phyloP scores from a whole-genome alignment of 2,797 vertebrate species.

The Sebastes matsubarae region DNA sequence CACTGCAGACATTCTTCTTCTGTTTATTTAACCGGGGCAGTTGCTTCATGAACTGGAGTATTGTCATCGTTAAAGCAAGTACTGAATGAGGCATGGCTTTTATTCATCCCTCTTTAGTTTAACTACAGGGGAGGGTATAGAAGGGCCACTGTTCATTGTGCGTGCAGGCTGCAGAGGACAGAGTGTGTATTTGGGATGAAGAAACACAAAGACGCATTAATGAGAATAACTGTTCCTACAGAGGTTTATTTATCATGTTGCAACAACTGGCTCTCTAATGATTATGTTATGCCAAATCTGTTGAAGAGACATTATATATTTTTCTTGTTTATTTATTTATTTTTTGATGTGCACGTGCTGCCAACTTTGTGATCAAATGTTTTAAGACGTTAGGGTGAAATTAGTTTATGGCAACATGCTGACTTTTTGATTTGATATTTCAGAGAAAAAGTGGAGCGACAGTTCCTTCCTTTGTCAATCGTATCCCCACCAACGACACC shows the following conservation, averaged over 20 bases:
- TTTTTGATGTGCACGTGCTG: not conserved
- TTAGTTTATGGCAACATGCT: not conserved
- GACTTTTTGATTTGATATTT: slow-evolving; percentile 42
- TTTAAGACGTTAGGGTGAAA: not conserved
- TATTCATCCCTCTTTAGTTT: not conserved
- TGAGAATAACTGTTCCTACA: not conserved
- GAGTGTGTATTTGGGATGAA: not conserved
- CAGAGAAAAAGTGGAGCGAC: slow-evolving; percentile 92
- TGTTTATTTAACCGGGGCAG: not conserved
- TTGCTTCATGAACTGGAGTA: not conserved
- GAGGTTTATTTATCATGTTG: not conserved
- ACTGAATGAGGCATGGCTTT: not conserved
- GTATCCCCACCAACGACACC: slow-evolving; percentile 91
- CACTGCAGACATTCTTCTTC: not conserved
- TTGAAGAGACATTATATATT: not conserved
- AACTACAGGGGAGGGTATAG: not conserved
- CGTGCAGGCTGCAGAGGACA: not conserved
- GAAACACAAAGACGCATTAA: not conserved
- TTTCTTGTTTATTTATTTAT: not conserved
- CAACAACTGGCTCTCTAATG: not conserved
- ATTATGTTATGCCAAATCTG: not conserved
- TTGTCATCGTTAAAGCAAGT: slow-evolving; percentile 1
- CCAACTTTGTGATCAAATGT: not conserved
- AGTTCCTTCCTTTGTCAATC: slow-evolving; percentile 96
- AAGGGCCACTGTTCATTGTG: slow-evolving; percentile 17